Base-by-base conservation (phyloP, 2,797 vertebrate genomes). In the Gymnocypris eckloni region DNA sequence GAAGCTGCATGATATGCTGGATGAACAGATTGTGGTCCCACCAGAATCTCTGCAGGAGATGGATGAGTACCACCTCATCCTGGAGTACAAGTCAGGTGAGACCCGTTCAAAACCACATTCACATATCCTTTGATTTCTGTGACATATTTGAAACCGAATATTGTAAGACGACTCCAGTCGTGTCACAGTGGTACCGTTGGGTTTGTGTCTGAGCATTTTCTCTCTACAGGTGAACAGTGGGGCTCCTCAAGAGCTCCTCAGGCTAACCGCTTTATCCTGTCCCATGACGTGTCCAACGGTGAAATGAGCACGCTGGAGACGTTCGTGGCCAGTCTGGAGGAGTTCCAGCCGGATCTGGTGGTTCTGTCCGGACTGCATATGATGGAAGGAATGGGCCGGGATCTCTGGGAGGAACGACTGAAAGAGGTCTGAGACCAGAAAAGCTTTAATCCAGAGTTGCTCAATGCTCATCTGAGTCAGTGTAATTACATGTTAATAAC, bases 181-280 rank as follows among this genome's bases (percentile, higher is more conserved):
- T 56, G 54, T 56, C 20, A 25, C 70, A 25, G 25, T 48, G 20
- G 22, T 43, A 48, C 43, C 25, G 0, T 66, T 66, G 12, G 13
- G 25, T 66, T 64, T 28, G 25, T 66, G 61, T 7, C 12, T 15
- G n/a, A 33, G 13, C 12, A 13, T 52, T 0, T 37, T 12, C 41
- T 79, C 64, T 70, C 20, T 88, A 6, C 39, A 99, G 98, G 97
- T 45, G 98, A 99, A 87, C 91, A 94, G 87, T 99, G 97, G 98
- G 97, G 96, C 64, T 91, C 88, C 0, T 93, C 94, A 59, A 94
- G 72, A 92, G 98, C 98, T 0, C 97, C 98, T n/a, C 93, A 96
- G 64, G 98, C 98, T 81, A 99, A 97, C 93, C 97, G 98, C 88
- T 99, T 99, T 92, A 99, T 99, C 94, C 98, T 99, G 92, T 99